Percentiles rank a stretch among this genome's conserved stretches.
These are phyloP conservation scores for Antheraea assamensis DNA, from an alignment of 2,888 invertebrate species.

Conservation along the genomic window DNA sequence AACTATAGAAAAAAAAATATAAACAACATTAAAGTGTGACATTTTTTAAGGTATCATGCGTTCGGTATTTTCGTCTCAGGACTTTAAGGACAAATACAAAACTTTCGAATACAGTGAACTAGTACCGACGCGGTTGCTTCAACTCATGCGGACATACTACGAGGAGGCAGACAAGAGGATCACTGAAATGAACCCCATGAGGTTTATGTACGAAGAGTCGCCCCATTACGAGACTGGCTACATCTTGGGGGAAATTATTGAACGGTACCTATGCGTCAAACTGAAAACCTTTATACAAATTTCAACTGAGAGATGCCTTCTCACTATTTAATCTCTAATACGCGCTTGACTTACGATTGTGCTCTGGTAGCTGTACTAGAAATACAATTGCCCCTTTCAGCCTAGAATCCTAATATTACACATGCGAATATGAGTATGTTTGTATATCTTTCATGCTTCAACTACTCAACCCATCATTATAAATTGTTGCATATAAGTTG, in stretches of 20 bases:
- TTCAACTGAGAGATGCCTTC: no score
- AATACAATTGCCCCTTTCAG: no score
- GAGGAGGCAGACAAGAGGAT: conserved; percentile 28
- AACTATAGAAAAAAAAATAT: no score
- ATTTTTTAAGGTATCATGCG: not conserved
- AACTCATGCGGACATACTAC: conserved; percentile 32
- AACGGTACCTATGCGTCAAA: conserved; percentile 39
- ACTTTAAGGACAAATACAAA: not conserved
- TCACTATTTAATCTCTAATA: no score
- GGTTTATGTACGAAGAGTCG: conserved; percentile 45
- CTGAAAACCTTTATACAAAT: no score
- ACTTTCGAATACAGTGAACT: conserved; percentile 10
- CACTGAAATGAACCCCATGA: conserved; percentile 22
- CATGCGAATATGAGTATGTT: no score
- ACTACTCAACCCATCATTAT: no score
- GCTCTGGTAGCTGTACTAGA: no score
- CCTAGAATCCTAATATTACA: no score
- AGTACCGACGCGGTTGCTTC: conserved; percentile 7
- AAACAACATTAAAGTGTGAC: not conserved
- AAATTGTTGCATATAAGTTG: no score
- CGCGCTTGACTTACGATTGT: no score
- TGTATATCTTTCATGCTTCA: no score
- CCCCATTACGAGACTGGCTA: conserved; percentile 51
- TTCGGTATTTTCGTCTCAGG: not conserved
- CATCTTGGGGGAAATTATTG: conserved; percentile 49